A percentile compares a stretch with the other conserved stretches of the same genome.
Evolutionary conservation across 2,888 invertebrate species (phyloP).

Genomic region (Metalampra italica): DNA sequence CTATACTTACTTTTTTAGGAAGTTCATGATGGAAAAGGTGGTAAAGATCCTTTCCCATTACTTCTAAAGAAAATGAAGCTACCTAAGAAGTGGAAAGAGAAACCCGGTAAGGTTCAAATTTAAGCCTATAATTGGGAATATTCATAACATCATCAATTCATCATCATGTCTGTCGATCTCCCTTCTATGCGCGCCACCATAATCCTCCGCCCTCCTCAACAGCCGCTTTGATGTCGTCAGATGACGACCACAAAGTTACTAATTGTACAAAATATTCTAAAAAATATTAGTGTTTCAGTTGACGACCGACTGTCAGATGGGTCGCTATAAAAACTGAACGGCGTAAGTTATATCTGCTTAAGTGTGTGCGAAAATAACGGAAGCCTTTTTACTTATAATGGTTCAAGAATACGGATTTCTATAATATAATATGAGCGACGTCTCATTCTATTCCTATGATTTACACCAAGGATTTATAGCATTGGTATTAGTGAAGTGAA

Average conservation of each 20-base stretch:
- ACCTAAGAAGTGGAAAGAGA: conserved; percentile 84
- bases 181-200: no score
- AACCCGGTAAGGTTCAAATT: conserved; percentile 66
- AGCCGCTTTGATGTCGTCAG: no score
- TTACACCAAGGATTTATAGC: not conserved
- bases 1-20: conserved; percentile 67
- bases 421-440: conserved; percentile 16
- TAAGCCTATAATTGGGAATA: no score
- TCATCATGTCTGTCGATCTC: no score
- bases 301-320: not conserved
- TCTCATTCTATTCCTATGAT: not conserved
- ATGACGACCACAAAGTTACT: no score
- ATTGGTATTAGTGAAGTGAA: no score
- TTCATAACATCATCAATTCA: no score
- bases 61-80: conserved; percentile 86
- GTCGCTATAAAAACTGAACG: not conserved
- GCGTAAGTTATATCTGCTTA: not conserved
- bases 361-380: conserved; percentile 22
- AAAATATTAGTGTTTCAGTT: no score
- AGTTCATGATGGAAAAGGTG: conserved; percentile 83
- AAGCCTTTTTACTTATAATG: conserved; percentile 26
- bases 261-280: no score
- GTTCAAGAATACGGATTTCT: conserved; percentile 26
- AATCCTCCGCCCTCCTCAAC: no score
- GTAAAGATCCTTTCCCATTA: conserved; percentile 86